Conservation (phyloP, 2,888 invertebrate genomes). For the Aproaerema taeniolella region DNA sequence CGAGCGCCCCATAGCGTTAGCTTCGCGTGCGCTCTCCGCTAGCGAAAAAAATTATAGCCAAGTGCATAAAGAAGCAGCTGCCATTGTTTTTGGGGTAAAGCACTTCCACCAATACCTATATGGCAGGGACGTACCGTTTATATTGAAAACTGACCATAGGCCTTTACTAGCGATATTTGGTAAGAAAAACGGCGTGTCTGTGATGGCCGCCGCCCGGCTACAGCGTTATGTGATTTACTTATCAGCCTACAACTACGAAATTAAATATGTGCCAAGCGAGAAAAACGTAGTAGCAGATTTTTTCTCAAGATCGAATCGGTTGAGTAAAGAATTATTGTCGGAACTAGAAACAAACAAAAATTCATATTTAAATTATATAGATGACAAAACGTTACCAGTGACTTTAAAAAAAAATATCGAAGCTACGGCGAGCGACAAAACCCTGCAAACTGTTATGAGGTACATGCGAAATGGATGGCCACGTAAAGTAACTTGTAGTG, state of each 20-base stretch:
- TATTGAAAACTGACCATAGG: not conserved
- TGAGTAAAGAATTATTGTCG: no score
- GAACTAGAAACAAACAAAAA: not conserved
- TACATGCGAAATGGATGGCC: conserved; percentile 11
- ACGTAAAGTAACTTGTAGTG: conserved; percentile 7
- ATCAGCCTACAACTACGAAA: conserved; percentile 15
- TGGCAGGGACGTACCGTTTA: not conserved
- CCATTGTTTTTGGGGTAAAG: conserved; percentile 20
- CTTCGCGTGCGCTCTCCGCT: not conserved
- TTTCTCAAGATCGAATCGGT: not conserved
- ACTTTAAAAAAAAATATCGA: no score
- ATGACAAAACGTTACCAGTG: no score
- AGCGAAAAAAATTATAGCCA: conserved; percentile 20
- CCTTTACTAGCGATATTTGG: not conserved
- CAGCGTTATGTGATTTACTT: conserved; percentile 15
- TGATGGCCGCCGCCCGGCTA: not conserved
- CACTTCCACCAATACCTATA: conserved; percentile 24
- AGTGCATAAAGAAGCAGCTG: conserved; percentile 22
- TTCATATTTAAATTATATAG: no score
- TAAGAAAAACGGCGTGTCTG: not conserved
- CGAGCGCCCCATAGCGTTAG: conserved; percentile 1
- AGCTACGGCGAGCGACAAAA: not conserved
- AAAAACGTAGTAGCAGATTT: conserved; percentile 3
- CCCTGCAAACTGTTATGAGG: not conserved
- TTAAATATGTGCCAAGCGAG: not conserved